These are phyloP conservation scores for Mantis religiosa DNA, from an alignment of 2,888 invertebrate genomes.

Conservation along the genomic window DNA sequence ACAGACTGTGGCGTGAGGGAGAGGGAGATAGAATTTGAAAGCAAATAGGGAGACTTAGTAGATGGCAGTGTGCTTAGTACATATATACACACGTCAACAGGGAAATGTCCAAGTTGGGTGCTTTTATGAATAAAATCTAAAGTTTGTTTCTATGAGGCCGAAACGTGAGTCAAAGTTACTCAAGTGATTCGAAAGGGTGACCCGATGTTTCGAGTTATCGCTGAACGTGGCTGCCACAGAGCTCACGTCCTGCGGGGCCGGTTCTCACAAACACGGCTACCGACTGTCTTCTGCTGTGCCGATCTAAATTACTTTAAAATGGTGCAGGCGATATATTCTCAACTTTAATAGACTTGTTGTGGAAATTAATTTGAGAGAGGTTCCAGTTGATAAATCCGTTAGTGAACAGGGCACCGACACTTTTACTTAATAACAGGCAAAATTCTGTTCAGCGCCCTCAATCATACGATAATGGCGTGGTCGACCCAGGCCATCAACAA, in stretches of 20 bases:
- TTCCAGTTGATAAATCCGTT: background rate
- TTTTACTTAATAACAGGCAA: background rate
- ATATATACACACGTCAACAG: too few species aligned
- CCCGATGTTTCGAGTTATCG: background rate
- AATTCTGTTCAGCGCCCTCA: background rate
- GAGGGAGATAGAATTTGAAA: too few species aligned
- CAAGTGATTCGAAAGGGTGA: too few species aligned
- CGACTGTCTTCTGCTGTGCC: background rate
- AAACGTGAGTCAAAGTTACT: too few species aligned
- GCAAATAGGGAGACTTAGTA: too few species aligned
- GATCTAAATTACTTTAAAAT: slow-evolving; percentile 4
- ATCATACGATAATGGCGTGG: background rate
- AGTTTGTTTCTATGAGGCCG: too few species aligned
- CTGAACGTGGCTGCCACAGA: background rate
- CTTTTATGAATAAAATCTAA: too few species aligned
- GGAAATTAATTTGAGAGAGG: slow-evolving; percentile 1
- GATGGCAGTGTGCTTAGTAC: too few species aligned
- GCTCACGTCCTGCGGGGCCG: background rate
- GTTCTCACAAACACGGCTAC: background rate
- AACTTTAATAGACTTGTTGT: background rate
- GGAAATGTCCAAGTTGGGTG: too few species aligned
- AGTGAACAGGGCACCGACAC: background rate
- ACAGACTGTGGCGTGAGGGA: too few species aligned
- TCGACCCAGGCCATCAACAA: background rate
- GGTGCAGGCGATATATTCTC: background rate